These are phyloP conservation scores for Prionace glauca DNA, from an alignment of 2,797 vertebrate species.

Conservation along the genomic window DNA sequence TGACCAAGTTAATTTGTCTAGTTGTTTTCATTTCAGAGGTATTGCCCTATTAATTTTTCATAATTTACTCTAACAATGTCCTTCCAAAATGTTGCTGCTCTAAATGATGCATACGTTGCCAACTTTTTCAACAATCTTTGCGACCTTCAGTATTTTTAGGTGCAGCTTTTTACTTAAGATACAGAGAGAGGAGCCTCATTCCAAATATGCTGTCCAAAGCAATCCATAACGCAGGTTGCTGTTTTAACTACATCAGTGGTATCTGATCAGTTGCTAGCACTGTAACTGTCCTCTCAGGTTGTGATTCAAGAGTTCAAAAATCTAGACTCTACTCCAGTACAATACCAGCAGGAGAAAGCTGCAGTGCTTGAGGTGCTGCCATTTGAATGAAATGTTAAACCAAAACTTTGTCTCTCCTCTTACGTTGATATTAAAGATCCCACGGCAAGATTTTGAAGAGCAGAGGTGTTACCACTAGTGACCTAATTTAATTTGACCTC, in stretches of 20 bases:
- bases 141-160: background rate
- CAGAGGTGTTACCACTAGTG: background rate
- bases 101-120: background rate
- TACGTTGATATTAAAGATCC: background rate
- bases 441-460: background rate
- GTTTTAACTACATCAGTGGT: background rate
- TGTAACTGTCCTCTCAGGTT: background rate
- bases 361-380: background rate
- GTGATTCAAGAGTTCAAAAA: too few relatives aligned
- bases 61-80: too few relatives aligned
- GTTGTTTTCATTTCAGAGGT: background rate
- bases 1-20: background rate
- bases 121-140: background rate
- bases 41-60: background rate
- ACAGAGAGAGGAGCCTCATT: background rate
- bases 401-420: background rate
- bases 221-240: background rate
- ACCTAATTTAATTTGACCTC: background rate
- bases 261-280: background rate
- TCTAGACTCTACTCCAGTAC: background rate
- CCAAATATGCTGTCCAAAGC: background rate
- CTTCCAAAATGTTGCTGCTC: background rate
- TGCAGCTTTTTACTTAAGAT: background rate
- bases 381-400: background rate
- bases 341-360: background rate